Percentiles rank a stretch among this genome's conserved stretches.
Evolutionary conservation across 2,888 invertebrate genomes (phyloP).

Genomic region (Diogma glabrata): DNA sequence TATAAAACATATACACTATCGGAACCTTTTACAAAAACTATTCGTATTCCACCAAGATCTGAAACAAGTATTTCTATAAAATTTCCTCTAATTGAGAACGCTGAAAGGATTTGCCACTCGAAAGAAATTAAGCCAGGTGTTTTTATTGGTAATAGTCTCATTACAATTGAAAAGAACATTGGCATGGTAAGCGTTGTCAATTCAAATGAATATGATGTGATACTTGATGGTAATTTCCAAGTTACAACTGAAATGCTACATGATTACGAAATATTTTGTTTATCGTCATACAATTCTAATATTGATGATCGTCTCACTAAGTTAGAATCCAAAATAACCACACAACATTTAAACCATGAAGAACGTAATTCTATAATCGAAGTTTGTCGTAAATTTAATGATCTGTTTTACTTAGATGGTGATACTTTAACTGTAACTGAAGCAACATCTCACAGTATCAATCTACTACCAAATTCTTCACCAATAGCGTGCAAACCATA

Average conservation of each 20-base stretch:
- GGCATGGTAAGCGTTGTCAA: not conserved
- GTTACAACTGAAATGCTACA: not conserved
- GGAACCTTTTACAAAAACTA: too few relatives aligned
- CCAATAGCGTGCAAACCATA: not conserved
- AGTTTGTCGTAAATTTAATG: not conserved
- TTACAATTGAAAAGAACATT: not conserved
- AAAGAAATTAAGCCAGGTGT: not conserved
- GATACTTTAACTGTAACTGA: not conserved
- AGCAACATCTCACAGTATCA: not conserved
- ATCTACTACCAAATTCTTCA: not conserved
- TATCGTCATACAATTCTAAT: not conserved
- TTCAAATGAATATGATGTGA: not conserved
- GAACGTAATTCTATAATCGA: not conserved
- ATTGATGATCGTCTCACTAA: not conserved
- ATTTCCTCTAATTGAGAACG: too few relatives aligned
- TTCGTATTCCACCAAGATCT: too few relatives aligned
- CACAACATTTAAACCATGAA: not conserved
- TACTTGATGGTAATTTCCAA: not conserved
- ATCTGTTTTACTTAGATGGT: constrained; percentile 1
- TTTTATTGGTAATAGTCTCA: not conserved
- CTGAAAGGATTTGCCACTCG: not conserved
- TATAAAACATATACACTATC: too few relatives aligned
- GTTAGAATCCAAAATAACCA: not conserved
- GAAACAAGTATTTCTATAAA: too few relatives aligned
- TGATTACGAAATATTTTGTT: too few relatives aligned